These are phyloP conservation scores for Leptinotarsa texana DNA, from an alignment of 1,140 invertebrate genomes.

Conservation along the genomic window DNA sequence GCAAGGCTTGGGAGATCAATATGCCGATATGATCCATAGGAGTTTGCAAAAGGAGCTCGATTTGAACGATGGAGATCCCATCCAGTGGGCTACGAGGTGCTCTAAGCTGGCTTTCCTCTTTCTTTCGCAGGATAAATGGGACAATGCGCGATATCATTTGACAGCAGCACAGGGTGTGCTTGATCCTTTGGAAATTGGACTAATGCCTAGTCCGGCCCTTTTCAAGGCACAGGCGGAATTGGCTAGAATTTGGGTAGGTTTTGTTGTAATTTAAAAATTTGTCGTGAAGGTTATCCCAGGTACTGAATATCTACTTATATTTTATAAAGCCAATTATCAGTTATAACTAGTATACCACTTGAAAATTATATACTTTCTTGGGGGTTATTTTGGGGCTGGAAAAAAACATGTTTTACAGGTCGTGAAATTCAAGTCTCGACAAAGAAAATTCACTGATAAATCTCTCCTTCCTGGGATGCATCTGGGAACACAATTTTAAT, in stretches of 20 bases:
- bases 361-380: no score
- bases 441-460: no score
- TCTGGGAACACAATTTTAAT: no score
- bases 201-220: slow-evolving; percentile 39
- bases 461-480: no score
- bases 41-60: slow-evolving; percentile 45
- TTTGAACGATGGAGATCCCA: slow-evolving; percentile 39
- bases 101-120: slow-evolving; percentile 45
- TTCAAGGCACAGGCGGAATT: slow-evolving; percentile 45
- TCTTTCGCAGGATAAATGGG: slow-evolving; percentile 41
- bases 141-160: slow-evolving; percentile 48
- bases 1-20: slow-evolving; percentile 36
- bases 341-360: no score
- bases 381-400: no score
- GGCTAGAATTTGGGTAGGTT: slow-evolving; percentile 45
- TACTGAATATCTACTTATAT: no score
- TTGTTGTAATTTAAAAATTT: no score
- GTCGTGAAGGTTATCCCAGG: no score
- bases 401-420: no score
- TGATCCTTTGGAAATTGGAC: slow-evolving; percentile 42
- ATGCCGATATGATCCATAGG: slow-evolving; percentile 44
- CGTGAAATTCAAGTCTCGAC: no score
- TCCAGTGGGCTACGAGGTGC: slow-evolving; percentile 48
- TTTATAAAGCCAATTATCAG: no score
- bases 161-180: slow-evolving; percentile 44